Evolutionary conservation across 2,113 vertebrate species (phyloP).

Genomic region (Ictalurus punctatus): DNA sequence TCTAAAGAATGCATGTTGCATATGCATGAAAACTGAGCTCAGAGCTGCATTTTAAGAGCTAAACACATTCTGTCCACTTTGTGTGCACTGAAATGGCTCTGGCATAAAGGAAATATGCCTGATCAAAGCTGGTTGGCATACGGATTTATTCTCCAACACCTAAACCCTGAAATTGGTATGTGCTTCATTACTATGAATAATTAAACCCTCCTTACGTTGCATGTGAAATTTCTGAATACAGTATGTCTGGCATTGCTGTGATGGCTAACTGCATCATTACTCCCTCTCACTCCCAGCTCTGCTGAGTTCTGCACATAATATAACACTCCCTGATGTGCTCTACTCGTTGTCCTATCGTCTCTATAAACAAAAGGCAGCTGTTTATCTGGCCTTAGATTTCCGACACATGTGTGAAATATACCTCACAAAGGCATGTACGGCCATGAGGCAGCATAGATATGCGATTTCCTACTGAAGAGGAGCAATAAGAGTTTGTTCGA

Average conservation of each 20-base stretch:
- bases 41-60: slow-evolving; percentile 22
- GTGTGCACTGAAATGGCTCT: not conserved
- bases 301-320: slow-evolving; percentile 48
- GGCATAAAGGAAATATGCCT: not conserved
- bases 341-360: slow-evolving; percentile 28
- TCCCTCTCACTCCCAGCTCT: slow-evolving; percentile 40
- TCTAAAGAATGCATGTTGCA: slow-evolving; percentile 24
- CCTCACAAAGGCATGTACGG: not conserved
- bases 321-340: slow-evolving; percentile 13
- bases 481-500: slow-evolving; percentile 58
- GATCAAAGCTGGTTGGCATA: slow-evolving; percentile 1
- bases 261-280: slow-evolving; percentile 18
- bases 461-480: slow-evolving; percentile 44
- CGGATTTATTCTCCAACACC: not conserved
- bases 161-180: slow-evolving; percentile 2
- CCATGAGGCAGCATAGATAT: slow-evolving; percentile 43
- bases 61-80: slow-evolving; percentile 22
- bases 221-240: not conserved
- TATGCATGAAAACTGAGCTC: slow-evolving; percentile 29
- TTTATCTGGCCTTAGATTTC: slow-evolving; percentile 25
- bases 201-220: not conserved
- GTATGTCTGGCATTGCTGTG: not conserved
- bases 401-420: slow-evolving; percentile 8
- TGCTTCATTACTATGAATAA: slow-evolving; percentile 6
- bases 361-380: slow-evolving; percentile 38